These are phyloP conservation scores for Orthonevra nobilis DNA, from an alignment of 2,888 invertebrate species.

Conservation along the genomic window DNA sequence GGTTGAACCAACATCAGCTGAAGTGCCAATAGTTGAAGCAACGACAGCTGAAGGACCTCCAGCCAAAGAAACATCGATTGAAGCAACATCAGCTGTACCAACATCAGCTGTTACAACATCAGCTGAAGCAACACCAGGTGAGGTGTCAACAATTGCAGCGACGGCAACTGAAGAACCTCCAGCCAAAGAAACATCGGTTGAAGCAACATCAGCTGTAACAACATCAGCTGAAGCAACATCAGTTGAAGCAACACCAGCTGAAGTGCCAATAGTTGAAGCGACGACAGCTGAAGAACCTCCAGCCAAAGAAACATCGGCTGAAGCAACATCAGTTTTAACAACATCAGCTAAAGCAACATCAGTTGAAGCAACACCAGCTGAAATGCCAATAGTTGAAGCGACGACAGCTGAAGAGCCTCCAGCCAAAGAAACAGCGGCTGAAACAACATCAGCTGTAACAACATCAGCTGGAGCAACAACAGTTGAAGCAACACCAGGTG, in stretches of 20 bases:
- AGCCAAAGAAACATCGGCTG: too few species aligned
- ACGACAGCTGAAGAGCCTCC: background rate
- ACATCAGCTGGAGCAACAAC: background rate
- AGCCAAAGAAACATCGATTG: too few species aligned
- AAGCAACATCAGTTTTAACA: too few species aligned
- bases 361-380: background rate
- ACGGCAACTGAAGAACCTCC: too few species aligned
- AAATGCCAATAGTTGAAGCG: background rate
- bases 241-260: background rate
- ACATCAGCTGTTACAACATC: background rate
- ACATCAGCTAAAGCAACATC: background rate
- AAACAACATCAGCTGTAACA: too few species aligned
- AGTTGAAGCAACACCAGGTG: background rate
- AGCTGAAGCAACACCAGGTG: too few species aligned
- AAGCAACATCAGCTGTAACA: slow-evolving; percentile 4
- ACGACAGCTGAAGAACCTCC: background rate
- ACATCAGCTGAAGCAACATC: background rate
- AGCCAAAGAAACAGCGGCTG: too few species aligned
- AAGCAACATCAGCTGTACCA: slow-evolving; percentile 4
- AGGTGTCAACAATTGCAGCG: too few species aligned
- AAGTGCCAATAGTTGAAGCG: background rate
- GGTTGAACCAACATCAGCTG: too few species aligned
- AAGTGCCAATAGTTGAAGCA: too few species aligned
- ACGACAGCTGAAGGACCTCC: too few species aligned
- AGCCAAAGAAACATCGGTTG: too few species aligned